Percentiles rank a stretch among this genome's conserved stretches.
These are phyloP conservation scores for Oryctolagus cuniculus DNA, from an alignment of 2,113 vertebrate genomes.

Conservation along the genomic window mOryCun1.1 NC_091435.1:32256001-32256500, in stretches of 20 bases:
- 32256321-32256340: background rate
- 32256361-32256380: conserved; percentile 15
- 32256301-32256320: background rate
- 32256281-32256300: background rate
- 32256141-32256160: background rate
- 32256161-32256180: background rate
- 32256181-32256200: conserved; percentile 25
- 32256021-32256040: no score
- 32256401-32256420: conserved; percentile 40
- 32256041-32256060: no score
- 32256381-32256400: background rate
- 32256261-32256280: conserved; percentile 4
- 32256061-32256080: background rate
- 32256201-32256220: background rate
- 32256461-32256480: background rate
- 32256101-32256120: conserved; percentile 18
- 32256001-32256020: no score
- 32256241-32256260: background rate
- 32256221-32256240: conserved; percentile 19
- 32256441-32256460: background rate
- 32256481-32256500: background rate
- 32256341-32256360: conserved; percentile 3
- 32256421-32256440: background rate
- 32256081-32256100: background rate
- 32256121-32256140: conserved; percentile 9